These are phyloP conservation scores for Coranthus polyacanthus DNA, from an alignment of 2,797 vertebrate species.

Conservation along the genomic window DNA sequence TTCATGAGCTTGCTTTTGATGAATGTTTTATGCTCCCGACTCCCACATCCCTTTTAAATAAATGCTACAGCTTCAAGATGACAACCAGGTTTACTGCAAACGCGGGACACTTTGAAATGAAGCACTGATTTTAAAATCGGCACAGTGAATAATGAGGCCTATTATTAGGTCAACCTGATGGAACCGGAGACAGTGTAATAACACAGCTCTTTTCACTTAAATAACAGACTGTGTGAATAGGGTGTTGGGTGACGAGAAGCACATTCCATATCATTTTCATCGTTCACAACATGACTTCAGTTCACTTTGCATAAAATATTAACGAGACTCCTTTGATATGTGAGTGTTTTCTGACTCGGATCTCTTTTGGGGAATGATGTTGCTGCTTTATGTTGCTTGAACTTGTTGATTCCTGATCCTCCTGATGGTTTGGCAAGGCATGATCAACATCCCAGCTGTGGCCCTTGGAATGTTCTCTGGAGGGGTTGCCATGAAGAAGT, in stretches of 20 bases:
- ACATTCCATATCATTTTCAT: constrained; percentile 35
- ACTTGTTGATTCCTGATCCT: constrained; percentile 8
- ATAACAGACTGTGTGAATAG: not conserved
- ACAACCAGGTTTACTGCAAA: constrained; percentile 15
- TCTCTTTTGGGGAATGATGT: not conserved
- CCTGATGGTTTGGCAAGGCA: constrained; percentile 79
- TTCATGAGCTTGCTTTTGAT: constrained; percentile 59
- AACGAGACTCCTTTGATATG: constrained; percentile 48
- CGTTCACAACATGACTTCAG: constrained; percentile 35
- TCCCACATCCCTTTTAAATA: constrained; percentile 34
- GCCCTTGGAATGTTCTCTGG: constrained; percentile 95
- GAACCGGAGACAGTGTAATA: constrained; percentile 2
- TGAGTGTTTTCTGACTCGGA: constrained; percentile 50
- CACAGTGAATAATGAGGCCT: constrained; percentile 6
- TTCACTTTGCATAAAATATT: constrained; percentile 58
- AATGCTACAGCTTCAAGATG: constrained; percentile 28
- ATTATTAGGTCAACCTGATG: constrained; percentile 6
- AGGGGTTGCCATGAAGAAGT: constrained; percentile 93
- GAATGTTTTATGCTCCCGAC: constrained; percentile 44
- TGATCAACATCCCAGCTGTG: constrained; percentile 96
- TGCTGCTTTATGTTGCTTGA: constrained; percentile 22
- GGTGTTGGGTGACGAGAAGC: constrained; percentile 13
- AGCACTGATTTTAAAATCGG: constrained; percentile 6
- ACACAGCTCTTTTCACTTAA: not conserved
- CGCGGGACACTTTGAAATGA: constrained; percentile 11